phyloP scores from a whole-genome alignment of 2,888 invertebrate genomes.

The Mythimna lalbum region DNA sequence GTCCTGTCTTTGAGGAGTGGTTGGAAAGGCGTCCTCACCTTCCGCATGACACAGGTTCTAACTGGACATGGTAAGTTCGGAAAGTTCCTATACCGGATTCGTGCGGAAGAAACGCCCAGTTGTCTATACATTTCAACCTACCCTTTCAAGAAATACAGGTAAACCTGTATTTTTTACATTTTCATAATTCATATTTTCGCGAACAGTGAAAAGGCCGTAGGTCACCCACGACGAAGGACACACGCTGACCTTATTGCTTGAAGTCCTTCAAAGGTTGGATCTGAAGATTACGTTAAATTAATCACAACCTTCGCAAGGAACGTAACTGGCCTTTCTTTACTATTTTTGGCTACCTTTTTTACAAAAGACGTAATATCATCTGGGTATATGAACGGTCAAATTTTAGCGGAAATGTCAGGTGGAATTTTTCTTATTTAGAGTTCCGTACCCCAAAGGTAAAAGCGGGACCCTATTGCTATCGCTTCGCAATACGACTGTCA shows the following conservation, averaged over 20 bases:
- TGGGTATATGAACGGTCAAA: background rate
- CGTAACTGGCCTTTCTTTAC: constrained; percentile 13
- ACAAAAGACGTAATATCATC: background rate
- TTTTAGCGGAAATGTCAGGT: too few species aligned
- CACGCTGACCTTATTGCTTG: constrained; percentile 22
- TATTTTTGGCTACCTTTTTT: constrained; percentile 15
- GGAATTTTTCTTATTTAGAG: too few species aligned
- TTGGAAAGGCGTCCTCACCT: too few species aligned
- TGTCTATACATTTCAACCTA: too few species aligned
- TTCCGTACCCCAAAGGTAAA: too few species aligned
- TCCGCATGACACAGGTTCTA: too few species aligned
- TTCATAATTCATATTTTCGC: constrained; percentile 11
- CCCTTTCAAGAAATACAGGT: background rate
- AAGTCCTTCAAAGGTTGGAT: constrained; percentile 31
- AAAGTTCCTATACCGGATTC: too few species aligned
- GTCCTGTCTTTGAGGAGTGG: too few species aligned
- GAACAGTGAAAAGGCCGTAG: constrained; percentile 1
- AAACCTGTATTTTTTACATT: background rate
- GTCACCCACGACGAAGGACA: constrained; percentile 6
- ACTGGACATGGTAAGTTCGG: too few species aligned
- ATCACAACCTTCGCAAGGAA: constrained; percentile 12
- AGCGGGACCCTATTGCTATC: too few species aligned
- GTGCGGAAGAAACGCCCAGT: too few species aligned
- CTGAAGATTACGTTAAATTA: constrained; percentile 22
- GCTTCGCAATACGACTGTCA: too few species aligned